Evolutionary conservation across 1,140 invertebrate genomes (phyloP), one percentile per base, ranked within the genome.

Genomic region (Zophobas morio): DNA sequence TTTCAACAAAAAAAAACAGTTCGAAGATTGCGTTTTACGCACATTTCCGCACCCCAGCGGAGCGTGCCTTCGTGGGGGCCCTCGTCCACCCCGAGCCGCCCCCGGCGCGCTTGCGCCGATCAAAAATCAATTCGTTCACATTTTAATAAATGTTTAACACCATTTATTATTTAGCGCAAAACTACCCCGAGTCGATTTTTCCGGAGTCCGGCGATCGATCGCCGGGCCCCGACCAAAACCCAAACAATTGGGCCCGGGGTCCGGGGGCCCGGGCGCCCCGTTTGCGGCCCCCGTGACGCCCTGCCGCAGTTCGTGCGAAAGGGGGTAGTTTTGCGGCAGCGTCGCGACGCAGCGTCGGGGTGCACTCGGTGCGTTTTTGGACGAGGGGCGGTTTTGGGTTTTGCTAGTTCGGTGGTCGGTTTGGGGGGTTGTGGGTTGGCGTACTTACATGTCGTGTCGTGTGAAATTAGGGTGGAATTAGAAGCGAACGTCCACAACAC

Each of bases 401-500:
- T 20, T 0, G 20, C 20, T 20, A 20, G 20, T 20, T 20, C 20
- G 20, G 20, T 20, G 20, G 20, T 20, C 20, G 20, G 20, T 20
- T 20, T 20, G 0, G 20, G 20, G 20, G 20, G 8, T 35, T 36
- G 36, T 35, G 32, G 32, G 20, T 20, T 20, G 20, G 20, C 4
- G 8, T 66, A 66, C 60, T 66, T 6, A 66, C 60, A 66, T 66
- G n/a, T 66, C 39, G 20, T 60, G 56, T 46, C 49, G 49, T 66
- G 60, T 63, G 60, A 66, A 37, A 66, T 66, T 66, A 32, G 39
- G 8, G 2, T 42, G n/a, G 33, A 66, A 66, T 57, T 57, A 57
- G 54, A 57, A 57, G 4, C 32, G 32, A 66, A 66, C 63, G 63
- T 66, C 8, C 75, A 76, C 75, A 76, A 76, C 74, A 70, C 57